These are phyloP conservation scores for Gambusia yucatana DNA, from an alignment of 2,797 vertebrate species.

Conservation along the genomic window DNA sequence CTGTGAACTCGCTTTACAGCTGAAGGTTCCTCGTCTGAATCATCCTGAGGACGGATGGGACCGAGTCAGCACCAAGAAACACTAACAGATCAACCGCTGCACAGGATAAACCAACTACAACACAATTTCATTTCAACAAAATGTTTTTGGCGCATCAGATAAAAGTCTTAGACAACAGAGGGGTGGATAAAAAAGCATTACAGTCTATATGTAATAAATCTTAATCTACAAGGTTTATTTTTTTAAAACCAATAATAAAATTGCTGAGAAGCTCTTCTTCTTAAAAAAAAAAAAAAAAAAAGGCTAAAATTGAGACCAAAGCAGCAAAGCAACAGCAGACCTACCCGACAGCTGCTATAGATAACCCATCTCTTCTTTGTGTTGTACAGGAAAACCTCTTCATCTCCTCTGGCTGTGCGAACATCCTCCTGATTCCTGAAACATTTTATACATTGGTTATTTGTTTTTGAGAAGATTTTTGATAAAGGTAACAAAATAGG, in stretches of 20 bases:
- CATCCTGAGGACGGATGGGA: constrained; percentile 78
- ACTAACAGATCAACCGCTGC: background rate
- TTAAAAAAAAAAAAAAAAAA: background rate
- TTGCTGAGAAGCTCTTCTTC: background rate
- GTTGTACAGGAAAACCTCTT: constrained; percentile 88
- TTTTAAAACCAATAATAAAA: background rate
- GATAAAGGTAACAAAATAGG: background rate
- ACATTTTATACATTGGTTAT: background rate
- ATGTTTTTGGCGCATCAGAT: background rate
- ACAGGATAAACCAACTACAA: background rate
- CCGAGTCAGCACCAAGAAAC: constrained; percentile 25
- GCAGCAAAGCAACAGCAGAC: constrained; percentile 13
- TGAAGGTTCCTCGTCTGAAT: constrained; percentile 83
- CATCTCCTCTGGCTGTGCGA: constrained; percentile 88
- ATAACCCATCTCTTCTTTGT: constrained; percentile 85
- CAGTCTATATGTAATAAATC: background rate
- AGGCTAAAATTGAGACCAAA: constrained; percentile 3
- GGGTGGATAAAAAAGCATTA: background rate
- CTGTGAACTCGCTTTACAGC: constrained; percentile 71
- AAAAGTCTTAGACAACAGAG: too few relatives aligned
- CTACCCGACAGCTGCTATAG: constrained; percentile 80
- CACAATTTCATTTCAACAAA: background rate
- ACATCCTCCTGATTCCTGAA: constrained; percentile 87
- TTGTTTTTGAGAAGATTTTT: background rate
- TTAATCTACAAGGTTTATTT: background rate